A percentile compares a stretch with the other conserved stretches of the same genome.
phyloP scores from a whole-genome alignment of 2,113 vertebrate genomes.

The Corvus moneduloides region DNA sequence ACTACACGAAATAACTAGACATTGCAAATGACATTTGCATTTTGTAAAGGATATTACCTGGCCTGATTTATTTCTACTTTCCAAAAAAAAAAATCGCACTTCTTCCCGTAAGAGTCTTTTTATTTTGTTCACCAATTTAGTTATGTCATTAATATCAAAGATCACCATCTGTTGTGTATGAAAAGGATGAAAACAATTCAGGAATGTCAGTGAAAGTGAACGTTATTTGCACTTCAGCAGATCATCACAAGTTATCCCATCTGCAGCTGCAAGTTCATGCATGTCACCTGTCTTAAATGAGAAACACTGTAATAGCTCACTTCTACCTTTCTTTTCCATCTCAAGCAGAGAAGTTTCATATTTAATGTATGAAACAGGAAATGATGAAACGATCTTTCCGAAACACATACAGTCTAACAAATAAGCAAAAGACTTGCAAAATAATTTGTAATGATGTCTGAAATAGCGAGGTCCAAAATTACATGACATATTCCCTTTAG shows the following conservation, averaged over 20 bases:
- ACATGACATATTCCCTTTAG: neutral
- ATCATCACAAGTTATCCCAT: neutral
- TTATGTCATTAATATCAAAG: neutral
- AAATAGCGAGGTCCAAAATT: neutral
- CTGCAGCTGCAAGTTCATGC: neutral
- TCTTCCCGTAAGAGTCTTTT: neutral
- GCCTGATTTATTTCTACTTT: neutral
- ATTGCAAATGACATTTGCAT: neutral
- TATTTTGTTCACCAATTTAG: neutral
- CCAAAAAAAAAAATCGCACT: neutral
- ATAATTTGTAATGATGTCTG: neutral
- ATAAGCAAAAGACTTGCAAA: neutral
- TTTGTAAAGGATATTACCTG: neutral
- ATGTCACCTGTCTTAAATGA: neutral
- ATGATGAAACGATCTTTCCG: neutral
- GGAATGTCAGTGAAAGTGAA: neutral
- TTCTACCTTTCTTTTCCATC: neutral
- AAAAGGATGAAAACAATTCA: neutral
- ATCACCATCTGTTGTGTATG: neutral
- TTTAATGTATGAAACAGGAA: neutral
- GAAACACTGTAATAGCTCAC: neutral
- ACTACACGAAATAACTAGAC: neutral
- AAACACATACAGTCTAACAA: neutral
- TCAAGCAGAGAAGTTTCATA: neutral
- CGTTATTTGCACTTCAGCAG: neutral